These are phyloP conservation scores for Trichechus manatus DNA, from an alignment of 2,113 vertebrate genomes.

Conservation along the genomic window DNA sequence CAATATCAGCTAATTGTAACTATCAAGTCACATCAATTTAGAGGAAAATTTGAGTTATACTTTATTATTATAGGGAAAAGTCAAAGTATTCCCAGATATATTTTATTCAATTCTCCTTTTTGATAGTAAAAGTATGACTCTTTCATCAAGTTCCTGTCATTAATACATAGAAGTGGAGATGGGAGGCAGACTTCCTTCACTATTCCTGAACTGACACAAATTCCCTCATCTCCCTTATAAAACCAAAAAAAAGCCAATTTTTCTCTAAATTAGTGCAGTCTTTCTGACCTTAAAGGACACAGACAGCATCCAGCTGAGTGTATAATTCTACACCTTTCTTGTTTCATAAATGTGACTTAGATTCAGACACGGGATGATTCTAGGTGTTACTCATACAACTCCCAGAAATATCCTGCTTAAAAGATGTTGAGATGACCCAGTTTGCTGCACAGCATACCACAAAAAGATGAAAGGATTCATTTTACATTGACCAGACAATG, in stretches of 20 bases:
- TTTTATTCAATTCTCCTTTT: neutral
- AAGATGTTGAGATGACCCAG: neutral
- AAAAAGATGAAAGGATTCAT: neutral
- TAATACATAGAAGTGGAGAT: neutral
- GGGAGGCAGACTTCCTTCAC: neutral
- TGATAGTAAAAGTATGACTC: neutral
- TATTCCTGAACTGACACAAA: neutral
- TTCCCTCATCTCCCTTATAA: neutral
- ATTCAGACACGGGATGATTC: neutral
- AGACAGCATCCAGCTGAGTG: neutral
- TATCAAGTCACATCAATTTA: neutral
- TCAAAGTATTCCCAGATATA: neutral
- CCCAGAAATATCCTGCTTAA: neutral
- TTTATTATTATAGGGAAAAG: neutral
- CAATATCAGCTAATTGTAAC: neutral
- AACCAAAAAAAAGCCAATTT: neutral
- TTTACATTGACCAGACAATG: neutral
- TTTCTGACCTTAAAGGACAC: neutral
- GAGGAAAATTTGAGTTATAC: neutral
- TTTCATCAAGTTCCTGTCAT: neutral
- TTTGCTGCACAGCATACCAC: neutral
- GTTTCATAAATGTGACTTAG: neutral
- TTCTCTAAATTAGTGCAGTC: neutral
- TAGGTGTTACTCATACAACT: neutral
- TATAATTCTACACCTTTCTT: neutral